Evolutionary conservation across 2,113 vertebrate genomes (phyloP).

Genomic region (Misgurnus anguillicaudatus): DNA sequence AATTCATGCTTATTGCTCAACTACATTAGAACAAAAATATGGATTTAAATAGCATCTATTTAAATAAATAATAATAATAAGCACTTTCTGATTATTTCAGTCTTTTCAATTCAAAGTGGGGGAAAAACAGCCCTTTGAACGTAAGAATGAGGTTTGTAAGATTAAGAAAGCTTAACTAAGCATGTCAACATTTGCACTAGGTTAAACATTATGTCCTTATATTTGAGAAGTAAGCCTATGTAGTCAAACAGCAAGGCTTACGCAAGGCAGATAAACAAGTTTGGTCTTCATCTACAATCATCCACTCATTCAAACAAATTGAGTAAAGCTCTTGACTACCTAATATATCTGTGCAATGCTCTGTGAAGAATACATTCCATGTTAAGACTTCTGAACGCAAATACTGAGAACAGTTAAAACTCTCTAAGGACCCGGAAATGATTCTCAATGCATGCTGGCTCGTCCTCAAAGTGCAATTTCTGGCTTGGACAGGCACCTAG

Average conservation of each 20-base stretch:
- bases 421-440: conserved; percentile 93
- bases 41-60: neutral
- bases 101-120: neutral
- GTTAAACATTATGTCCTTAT: neutral
- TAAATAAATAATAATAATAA: neutral
- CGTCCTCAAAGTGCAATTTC: conserved; percentile 88
- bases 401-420: conserved; percentile 63
- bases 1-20: neutral
- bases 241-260: neutral
- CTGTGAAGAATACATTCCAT: neutral
- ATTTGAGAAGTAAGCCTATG: neutral
- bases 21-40: neutral
- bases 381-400: conserved; percentile 16
- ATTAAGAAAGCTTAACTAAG: neutral
- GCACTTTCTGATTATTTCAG: neutral
- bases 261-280: conserved; percentile 10
- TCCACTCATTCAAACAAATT: neutral
- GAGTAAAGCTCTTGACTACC: neutral
- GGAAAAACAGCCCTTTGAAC: conserved; percentile 8
- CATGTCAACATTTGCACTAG: neutral
- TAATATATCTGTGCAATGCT: neutral
- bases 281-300: neutral
- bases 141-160: neutral
- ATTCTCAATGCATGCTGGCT: conserved; percentile 88
- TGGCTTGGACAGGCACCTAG: conserved; percentile 79